Evolutionary conservation across 1,140 invertebrate genomes (phyloP).

Genomic region (Oreohelix idahoensis): DNA sequence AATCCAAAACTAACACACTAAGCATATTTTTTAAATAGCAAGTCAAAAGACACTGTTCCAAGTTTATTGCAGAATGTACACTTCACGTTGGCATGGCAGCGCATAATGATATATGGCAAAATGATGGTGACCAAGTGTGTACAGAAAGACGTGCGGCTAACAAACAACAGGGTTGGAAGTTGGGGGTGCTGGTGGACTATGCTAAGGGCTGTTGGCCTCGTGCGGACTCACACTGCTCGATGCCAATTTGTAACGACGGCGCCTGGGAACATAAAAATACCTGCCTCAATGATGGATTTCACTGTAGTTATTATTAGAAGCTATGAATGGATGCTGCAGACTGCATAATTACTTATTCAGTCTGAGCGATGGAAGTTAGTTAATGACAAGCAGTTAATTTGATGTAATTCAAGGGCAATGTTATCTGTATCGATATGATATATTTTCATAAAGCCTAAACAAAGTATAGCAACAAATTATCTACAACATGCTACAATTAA

Average conservation of each 20-base stretch:
- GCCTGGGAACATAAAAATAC: slow-evolving; percentile 60
- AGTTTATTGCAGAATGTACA: slow-evolving; percentile 10
- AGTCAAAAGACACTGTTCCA: neutral
- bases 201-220: slow-evolving; percentile 62
- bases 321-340: no score
- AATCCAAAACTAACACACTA: neutral
- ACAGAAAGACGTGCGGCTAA: slow-evolving; percentile 40
- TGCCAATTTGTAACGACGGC: slow-evolving; percentile 69
- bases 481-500: neutral
- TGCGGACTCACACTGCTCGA: slow-evolving; percentile 65
- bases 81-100: neutral
- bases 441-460: no score
- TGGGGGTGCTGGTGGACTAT: slow-evolving; percentile 40
- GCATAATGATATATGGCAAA: neutral
- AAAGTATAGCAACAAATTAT: no score
- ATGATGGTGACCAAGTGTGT: slow-evolving; percentile 16
- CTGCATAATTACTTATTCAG: no score
- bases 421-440: no score
- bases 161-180: slow-evolving; percentile 36
- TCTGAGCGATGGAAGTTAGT: no score
- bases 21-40: neutral
- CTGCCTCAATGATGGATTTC: neutral
- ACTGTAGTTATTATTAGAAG: neutral
- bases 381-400: no score
- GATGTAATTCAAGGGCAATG: no score